A percentile compares a stretch with the other conserved stretches of the same genome.
phyloP scores from a whole-genome alignment of 92 coral and sea anemone genomes.

The Phymanthus crucifer region DNA sequence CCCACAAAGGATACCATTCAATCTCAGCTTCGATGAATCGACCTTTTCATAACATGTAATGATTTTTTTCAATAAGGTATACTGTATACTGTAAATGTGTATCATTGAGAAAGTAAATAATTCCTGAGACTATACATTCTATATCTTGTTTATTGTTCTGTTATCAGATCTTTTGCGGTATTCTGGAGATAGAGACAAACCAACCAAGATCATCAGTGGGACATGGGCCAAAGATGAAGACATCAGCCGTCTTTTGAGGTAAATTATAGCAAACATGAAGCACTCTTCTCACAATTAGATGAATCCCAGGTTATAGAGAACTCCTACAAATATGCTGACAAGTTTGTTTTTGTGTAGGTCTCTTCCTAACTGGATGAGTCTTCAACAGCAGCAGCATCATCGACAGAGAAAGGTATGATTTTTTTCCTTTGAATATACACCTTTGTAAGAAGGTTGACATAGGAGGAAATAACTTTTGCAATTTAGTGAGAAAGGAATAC shows the following conservation, averaged over 20 bases:
- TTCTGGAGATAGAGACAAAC: constrained; percentile 68
- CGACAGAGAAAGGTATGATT: constrained; percentile 79
- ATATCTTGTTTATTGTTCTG: neutral
- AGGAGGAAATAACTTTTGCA: no score
- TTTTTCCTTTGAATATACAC: no score
- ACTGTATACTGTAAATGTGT: no score
- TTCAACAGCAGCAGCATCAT: constrained; percentile 88
- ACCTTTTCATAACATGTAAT: no score
- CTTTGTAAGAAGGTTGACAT: no score
- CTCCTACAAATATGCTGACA: neutral
- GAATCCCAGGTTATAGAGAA: no score
- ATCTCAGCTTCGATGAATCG: no score
- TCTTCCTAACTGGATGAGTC: constrained; percentile 92
- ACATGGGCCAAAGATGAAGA: constrained; percentile 98
- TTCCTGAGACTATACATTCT: no score
- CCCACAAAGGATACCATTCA: no score
- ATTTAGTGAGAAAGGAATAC: no score
- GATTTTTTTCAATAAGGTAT: no score
- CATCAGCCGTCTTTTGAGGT: constrained; percentile 94
- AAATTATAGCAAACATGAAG: neutral
- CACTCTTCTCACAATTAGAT: neutral
- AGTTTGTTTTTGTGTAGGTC: constrained; percentile 52
- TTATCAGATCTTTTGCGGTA: constrained; percentile 63
- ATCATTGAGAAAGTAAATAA: no score
- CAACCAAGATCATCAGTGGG: constrained; percentile 89